Evolutionary conservation across 1,140 invertebrate genomes (phyloP), one percentile per base, ranked within the genome.

Genomic region (Capitella teleta): DNA sequence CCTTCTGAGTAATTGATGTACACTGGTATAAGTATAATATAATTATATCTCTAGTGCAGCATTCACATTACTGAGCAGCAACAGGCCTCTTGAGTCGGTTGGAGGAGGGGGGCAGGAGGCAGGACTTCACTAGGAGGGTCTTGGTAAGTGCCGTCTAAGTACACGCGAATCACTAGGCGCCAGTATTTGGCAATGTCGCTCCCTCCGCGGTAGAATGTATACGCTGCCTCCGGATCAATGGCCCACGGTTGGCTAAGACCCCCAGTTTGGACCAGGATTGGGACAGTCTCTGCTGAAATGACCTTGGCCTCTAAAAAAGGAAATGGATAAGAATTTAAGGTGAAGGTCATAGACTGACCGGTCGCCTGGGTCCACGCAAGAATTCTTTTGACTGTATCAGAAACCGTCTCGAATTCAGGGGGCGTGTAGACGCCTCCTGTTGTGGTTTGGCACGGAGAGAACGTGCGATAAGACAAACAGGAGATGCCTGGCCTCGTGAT

Each of bases 271-370:
- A 5, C 5, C 36, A 4, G 16, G 36, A 52, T 34, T 2, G 51
- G 51, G 4, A 52, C 44, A 16, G 51, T 52, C 32, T 52, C 51
- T 24, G 43, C 43, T 8, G 43, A 47, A 21, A 52, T 49, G 6
- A 52, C 25, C 12, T 30, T 50, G 4, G 43, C 26, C 37, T 47
- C 51, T 52, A 36, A 5, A 44, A 16, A 23, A n/a, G 25, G 14
- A 44, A 3, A 44, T 3, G 24, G 25, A 8, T 6, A 4, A 23
- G 19, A 21, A 44, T 16, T n/a, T n/a, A n/a, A n/a, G n/a, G n/a
- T n/a, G n/a, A n/a, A n/a, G n/a, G n/a, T 38, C 5, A 38, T 18
- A 38, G 10, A 24, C 43, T 45, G 8, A 45, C 43, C 5, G 18
- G 43, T 45, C 5, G 28, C 23, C n/a, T 45, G 23, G 19, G 47